Evolutionary conservation across 2,797 vertebrate genomes (phyloP), one percentile per base, ranked within the genome.

Genomic region (Okamejei kenojei): DNA sequence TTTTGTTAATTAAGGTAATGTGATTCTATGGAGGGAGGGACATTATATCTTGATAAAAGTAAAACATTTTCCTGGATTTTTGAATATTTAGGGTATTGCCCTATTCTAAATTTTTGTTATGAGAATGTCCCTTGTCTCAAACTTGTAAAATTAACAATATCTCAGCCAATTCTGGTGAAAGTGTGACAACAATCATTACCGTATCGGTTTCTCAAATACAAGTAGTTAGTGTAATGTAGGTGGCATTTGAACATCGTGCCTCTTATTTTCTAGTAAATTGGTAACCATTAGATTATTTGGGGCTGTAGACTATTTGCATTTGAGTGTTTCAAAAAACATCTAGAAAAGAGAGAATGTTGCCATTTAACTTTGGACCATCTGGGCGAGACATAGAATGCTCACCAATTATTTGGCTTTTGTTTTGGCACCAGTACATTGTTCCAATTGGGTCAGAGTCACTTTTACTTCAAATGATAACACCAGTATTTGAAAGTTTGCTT

Each of bases 231-330:
- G 21, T 13, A 7, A 76, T 80, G 45, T 54, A 17, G 35, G 26
- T 35, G 71, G 38, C 38, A 73, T 35, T 73, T 84, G 45, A 84
- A 84, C 0, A 61, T 23, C 8, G 1, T 78, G 4, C 32, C 77
- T 15, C n/a, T 23, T 29, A 38, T 45, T 92, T 74, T 74, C 23
- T 13, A 74, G 4, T 54, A 38, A 26, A 17, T 90, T 71, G 38
- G 45, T 74, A 71, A 74, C 21, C 68, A n/a, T 92, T 92, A 54
- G 38, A 74, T 74, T 45, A 76, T 73, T 92, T 92, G 90, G 71
- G 90, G 74, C 90, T 38, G 38, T n/a, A 74, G 71, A 54, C 38
- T 1, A 76, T 45, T 54, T 76, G 63, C n/a, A 74, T 74, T 74
- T 54, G 23, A 54, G 68, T 74, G 13, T 26, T 84, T 26, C 17